Percentiles rank a stretch among this genome's conserved stretches.
Evolutionary conservation across 2,797 vertebrate genomes (phyloP).

Genomic region (Chrysocyon brachyurus): DNA sequence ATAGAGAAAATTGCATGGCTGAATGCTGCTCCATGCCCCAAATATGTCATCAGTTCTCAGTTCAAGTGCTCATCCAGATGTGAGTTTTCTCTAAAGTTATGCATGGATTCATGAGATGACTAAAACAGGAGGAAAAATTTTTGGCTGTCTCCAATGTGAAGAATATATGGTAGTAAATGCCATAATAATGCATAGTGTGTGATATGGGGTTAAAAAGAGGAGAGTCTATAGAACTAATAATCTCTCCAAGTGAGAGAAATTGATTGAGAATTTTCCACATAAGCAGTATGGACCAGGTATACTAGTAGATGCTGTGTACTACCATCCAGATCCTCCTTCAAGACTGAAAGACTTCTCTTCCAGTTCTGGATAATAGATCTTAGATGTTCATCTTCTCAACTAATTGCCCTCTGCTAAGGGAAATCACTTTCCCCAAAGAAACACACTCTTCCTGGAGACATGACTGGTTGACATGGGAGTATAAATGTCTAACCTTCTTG

Average conservation of each 20-base stretch:
- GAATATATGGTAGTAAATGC: neutral
- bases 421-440: neutral
- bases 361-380: neutral
- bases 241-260: neutral
- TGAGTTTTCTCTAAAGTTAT: neutral
- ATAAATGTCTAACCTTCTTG: neutral
- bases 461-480: neutral
- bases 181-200: neutral
- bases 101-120: neutral
- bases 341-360: neutral
- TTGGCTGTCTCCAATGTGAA: neutral
- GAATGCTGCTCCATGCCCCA: neutral
- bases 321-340: neutral
- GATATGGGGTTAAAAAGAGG: neutral
- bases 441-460: neutral
- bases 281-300: neutral
- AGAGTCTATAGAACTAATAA: neutral
- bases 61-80: rapidly evolving
- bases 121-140: neutral
- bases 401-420: neutral
- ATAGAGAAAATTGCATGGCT: neutral
- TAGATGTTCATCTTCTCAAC: neutral
- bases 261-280: neutral
- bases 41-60: neutral
- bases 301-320: neutral